These are phyloP conservation scores for Drosophila fungiperda DNA, from an alignment of 2,888 invertebrate species.

Conservation along the genomic window DNA sequence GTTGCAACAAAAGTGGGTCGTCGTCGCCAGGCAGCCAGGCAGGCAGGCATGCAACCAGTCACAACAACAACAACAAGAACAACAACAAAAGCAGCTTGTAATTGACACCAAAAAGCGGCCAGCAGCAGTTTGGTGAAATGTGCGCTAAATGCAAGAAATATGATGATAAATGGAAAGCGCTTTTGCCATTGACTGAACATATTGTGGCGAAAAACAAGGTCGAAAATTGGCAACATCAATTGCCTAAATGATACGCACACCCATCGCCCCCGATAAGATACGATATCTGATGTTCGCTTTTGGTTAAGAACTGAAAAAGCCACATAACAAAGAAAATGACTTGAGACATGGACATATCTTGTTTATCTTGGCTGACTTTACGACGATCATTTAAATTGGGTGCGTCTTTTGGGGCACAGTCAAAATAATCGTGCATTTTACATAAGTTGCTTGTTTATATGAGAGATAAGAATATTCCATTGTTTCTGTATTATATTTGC, in stretches of 20 bases:
- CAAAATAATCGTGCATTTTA: slow-evolving; percentile 6
- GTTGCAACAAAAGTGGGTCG: slow-evolving; percentile 67
- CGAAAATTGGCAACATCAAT: slow-evolving; percentile 44
- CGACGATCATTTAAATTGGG: slow-evolving; percentile 5
- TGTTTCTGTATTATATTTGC: slow-evolving; percentile 20
- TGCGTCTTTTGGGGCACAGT: slow-evolving; percentile 17
- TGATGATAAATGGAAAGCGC: slow-evolving; percentile 72
- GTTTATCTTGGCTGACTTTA: slow-evolving; percentile 44
- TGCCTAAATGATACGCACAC: slow-evolving; percentile 39
- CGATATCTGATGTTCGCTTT: slow-evolving; percentile 26
- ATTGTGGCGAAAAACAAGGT: slow-evolving; percentile 53
- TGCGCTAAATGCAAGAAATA: slow-evolving; percentile 70
- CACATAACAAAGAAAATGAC: slow-evolving; percentile 32
- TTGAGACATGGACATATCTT: slow-evolving; percentile 31
- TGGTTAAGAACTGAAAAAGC: not conserved
- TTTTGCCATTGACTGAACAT: slow-evolving; percentile 9
- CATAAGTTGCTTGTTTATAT: slow-evolving; percentile 6
- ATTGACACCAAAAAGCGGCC: slow-evolving; percentile 54
- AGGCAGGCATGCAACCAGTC: slow-evolving; percentile 4
- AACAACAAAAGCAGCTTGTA: slow-evolving; percentile 25
- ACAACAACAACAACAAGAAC: slow-evolving; percentile 22
- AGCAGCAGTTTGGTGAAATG: slow-evolving; percentile 61
- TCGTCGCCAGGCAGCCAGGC: slow-evolving; percentile 45
- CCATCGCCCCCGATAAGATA: slow-evolving; percentile 48
- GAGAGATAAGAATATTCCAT: slow-evolving; percentile 17